Conservation (phyloP, 2,113 vertebrate species). For the Abramis brama region DNA sequence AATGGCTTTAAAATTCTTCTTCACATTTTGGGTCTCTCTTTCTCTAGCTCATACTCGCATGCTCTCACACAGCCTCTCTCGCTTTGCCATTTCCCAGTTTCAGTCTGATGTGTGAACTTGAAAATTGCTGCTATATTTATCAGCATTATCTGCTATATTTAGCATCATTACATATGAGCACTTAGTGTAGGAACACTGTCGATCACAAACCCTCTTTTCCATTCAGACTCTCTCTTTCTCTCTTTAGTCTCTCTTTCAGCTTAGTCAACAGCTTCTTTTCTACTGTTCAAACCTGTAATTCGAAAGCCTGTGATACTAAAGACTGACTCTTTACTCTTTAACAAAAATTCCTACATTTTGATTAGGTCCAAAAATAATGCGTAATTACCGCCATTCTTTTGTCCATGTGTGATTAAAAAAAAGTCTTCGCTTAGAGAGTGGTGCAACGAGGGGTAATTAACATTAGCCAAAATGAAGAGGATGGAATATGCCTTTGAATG, state of each 20-base stretch:
- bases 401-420: slow-evolving; percentile 46
- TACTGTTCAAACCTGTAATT: slow-evolving; percentile 30
- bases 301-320: background rate
- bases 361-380: slow-evolving; percentile 34
- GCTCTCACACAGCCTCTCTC: slow-evolving; percentile 16
- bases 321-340: slow-evolving; percentile 20
- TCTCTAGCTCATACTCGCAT: background rate
- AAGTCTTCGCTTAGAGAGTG: background rate
- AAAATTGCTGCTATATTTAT: slow-evolving; percentile 45
- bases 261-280: background rate
- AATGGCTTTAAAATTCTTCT: slow-evolving; percentile 16
- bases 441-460: slow-evolving; percentile 43
- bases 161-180: slow-evolving; percentile 51
- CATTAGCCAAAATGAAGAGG: slow-evolving; percentile 9
- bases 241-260: background rate
- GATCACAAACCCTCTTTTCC: slow-evolving; percentile 30
- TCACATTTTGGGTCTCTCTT: slow-evolving; percentile 21
- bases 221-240: background rate
- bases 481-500: slow-evolving; percentile 28
- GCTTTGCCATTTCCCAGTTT: slow-evolving; percentile 33
- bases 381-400: background rate
- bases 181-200: slow-evolving; percentile 27
- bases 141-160: slow-evolving; percentile 15
- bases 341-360: background rate
- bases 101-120: slow-evolving; percentile 42